A percentile compares a stretch with the other conserved stretches of the same genome.
Conservation (phyloP, 2,113 vertebrate species). For the Prionailurus bengalensis region DNA sequence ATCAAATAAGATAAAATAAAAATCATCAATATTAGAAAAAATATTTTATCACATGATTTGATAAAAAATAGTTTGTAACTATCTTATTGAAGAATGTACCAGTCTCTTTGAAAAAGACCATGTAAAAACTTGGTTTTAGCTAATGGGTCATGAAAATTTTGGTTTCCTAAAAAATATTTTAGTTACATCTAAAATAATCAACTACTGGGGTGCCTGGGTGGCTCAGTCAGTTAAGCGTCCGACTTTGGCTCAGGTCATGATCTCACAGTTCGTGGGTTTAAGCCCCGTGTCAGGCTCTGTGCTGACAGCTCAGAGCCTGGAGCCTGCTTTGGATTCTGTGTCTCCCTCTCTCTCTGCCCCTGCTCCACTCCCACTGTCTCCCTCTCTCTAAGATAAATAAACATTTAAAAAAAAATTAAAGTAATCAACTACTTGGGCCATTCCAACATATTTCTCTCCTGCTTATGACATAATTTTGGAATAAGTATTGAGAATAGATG, state of each 20-base stretch:
- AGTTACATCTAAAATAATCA: constrained; percentile 24
- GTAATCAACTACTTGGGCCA: not conserved
- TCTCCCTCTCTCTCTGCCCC: too few relatives aligned
- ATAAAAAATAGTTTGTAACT: constrained; percentile 38
- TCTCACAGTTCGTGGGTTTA: too few relatives aligned
- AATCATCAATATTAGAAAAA: not conserved
- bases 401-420: not conserved
- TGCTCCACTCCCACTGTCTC: too few relatives aligned
- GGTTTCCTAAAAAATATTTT: constrained; percentile 46
- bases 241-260: too few relatives aligned
- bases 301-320: too few relatives aligned
- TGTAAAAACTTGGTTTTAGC: constrained; percentile 43
- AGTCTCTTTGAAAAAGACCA: constrained; percentile 28
- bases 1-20: constrained; percentile 45
- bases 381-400: not conserved
- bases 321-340: too few relatives aligned
- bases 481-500: constrained; percentile 12
- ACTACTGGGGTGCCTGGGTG: not conserved
- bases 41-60: not conserved
- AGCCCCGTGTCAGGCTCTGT: too few relatives aligned
- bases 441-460: constrained; percentile 37
- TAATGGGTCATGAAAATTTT: constrained; percentile 32
- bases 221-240: too few relatives aligned
- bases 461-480: constrained; percentile 21
- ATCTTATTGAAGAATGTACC: constrained; percentile 16